Conservation (phyloP, 2,113 vertebrate species). For the Buteo buteo region DNA sequence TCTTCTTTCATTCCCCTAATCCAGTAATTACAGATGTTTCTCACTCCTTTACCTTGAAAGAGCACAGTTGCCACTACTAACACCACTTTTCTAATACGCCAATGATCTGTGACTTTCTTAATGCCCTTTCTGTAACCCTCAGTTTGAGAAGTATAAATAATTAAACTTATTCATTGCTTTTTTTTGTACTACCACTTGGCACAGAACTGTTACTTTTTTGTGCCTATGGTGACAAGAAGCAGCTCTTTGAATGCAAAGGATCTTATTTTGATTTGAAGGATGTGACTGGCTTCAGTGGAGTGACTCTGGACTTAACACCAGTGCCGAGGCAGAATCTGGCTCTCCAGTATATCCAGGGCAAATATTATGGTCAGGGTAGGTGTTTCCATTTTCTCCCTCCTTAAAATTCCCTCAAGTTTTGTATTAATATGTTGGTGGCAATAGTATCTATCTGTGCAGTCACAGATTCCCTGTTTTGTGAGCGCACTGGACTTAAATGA, state of each 20-base stretch:
- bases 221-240: background rate
- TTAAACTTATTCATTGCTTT: background rate
- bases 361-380: background rate
- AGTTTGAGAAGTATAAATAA: slow-evolving; percentile 3
- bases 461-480: background rate
- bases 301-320: background rate
- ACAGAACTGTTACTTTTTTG: background rate
- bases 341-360: background rate
- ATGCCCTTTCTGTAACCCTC: background rate
- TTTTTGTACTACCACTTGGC: background rate
- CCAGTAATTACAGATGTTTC: slow-evolving; percentile 50
- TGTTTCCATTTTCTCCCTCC: background rate
- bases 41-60: background rate
- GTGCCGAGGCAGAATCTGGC: background rate
- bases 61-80: background rate
- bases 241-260: background rate
- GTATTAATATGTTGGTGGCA: background rate
- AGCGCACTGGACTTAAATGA: rapidly evolving
- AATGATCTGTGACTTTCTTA: background rate
- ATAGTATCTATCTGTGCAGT: background rate
- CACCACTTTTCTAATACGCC: background rate
- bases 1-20: slow-evolving; percentile 41
- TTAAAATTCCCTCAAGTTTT: background rate
- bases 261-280: background rate
- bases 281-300: background rate